phyloP scores from a whole-genome alignment of 2,888 invertebrate genomes.

The Thalpophila matura region DNA sequence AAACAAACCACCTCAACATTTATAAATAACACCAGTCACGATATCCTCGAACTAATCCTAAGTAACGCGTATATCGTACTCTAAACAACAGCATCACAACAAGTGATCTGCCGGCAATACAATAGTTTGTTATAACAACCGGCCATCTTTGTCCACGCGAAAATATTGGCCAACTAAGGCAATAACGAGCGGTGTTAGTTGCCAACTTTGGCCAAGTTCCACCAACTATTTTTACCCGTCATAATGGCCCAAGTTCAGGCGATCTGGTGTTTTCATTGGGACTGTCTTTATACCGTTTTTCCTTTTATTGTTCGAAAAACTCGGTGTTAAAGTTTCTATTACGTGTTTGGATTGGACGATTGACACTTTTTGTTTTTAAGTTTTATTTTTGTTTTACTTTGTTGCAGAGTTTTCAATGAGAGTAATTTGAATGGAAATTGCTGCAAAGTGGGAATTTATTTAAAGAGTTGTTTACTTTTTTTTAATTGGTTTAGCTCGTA shows the following conservation, averaged over 20 bases:
- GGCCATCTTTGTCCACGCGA: conserved; percentile 80
- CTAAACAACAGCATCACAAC: conserved; percentile 37
- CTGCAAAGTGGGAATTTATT: neutral
- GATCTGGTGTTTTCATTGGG: conserved; percentile 75
- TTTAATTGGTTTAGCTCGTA: neutral
- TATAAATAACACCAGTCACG: conserved; percentile 8
- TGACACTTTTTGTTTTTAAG: conserved; percentile 39
- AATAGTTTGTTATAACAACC: conserved; percentile 82
- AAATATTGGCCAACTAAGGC: conserved; percentile 89
- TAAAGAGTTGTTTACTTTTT: conserved; percentile 5
- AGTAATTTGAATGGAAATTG: conserved; percentile 35
- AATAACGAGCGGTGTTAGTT: conserved; percentile 87
- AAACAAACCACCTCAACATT: neutral
- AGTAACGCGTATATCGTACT: conserved; percentile 15
- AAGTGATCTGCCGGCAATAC: conserved; percentile 76
- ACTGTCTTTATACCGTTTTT: conserved; percentile 72
- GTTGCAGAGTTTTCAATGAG: conserved; percentile 26
- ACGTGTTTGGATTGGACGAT: conserved; percentile 44
- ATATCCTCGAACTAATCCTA: conserved; percentile 25
- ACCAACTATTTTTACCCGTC: conserved; percentile 88
- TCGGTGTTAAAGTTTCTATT: conserved; percentile 58
- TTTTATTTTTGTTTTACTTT: conserved; percentile 16
- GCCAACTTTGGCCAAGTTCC: conserved; percentile 79
- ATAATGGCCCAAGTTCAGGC: conserved; percentile 88
- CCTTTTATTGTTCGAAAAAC: conserved; percentile 62